Evolutionary conservation across 2,797 vertebrate species (phyloP).

Genomic region (Hydrocynus forskahlii): DNA sequence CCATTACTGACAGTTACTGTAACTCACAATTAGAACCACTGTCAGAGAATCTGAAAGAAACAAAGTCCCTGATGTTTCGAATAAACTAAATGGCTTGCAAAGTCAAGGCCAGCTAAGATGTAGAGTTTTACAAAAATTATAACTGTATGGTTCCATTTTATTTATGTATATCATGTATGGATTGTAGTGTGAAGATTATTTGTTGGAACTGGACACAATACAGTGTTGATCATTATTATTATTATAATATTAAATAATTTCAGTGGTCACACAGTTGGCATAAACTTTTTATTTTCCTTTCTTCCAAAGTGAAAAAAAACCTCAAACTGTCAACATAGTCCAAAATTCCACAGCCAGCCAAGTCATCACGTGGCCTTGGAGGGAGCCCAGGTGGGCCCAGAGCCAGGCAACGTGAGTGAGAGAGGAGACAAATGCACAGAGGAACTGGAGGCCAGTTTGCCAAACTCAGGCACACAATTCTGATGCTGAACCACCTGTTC

Average conservation of each 20-base stretch:
- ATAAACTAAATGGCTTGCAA: too few species aligned
- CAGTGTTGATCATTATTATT: background rate
- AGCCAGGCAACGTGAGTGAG: slow-evolving; percentile 43
- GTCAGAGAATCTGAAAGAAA: background rate
- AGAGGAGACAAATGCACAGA: slow-evolving; percentile 15
- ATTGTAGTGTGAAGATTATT: background rate
- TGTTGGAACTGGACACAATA: too few species aligned
- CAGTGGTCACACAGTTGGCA: background rate
- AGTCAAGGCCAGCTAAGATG: too few species aligned
- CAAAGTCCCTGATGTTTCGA: background rate
- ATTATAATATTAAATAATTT: background rate
- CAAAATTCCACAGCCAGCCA: slow-evolving; percentile 15
- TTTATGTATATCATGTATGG: too few species aligned
- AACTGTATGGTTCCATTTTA: too few species aligned
- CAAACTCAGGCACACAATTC: slow-evolving; percentile 25
- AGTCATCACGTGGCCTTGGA: slow-evolving; percentile 41
- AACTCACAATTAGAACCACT: background rate
- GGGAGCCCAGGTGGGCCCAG: slow-evolving; percentile 15
- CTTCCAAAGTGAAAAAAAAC: background rate
- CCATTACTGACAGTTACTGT: slow-evolving; percentile 46
- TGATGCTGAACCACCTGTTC: slow-evolving; percentile 3
- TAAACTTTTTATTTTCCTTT: background rate
- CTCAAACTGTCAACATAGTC: background rate
- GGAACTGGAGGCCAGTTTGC: slow-evolving; percentile 22
- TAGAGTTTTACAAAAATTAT: too few species aligned